Base-by-base conservation (phyloP, 2,113 vertebrate genomes). In the Ammodytes dubius region DNA sequence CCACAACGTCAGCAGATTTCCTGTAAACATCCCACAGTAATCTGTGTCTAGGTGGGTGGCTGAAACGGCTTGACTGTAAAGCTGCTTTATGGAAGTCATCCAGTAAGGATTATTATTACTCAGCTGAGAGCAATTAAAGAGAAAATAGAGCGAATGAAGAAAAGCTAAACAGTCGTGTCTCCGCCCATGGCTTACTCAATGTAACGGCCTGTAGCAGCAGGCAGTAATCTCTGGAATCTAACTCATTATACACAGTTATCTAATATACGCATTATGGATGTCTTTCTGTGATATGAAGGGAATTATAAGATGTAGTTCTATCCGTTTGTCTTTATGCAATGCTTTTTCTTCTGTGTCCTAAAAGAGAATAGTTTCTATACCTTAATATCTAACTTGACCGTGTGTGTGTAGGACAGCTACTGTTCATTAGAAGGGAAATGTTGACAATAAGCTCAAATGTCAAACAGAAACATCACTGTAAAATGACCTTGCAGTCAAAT, bases 21-120 rank as follows among this genome's bases (percentile, higher is more conserved):
- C 85, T 72, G 77, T 77, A 73, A 86, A 82, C 40, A 64, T 79
- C 83, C 67, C 59, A 12, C 68, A 47, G 37, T 89, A 87, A 89
- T 92, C 79, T 87, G 73, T 49, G 57, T 81, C 72, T 73, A 63
- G 80, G 90, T 91, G 91, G 87, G 90, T 86, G 90, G 90, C 82
- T 85, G 57, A 66, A 78, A 56, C 39, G 67, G 83, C 40, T 87
- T 86, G 81, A 85, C 71, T 66, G 72, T 65, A 87, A 90, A 91
- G 91, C 91, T 67, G 69, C 89, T 90, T 90, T 65, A 80, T 84
- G 71, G 73, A 84, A 86, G 86, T 92, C 78, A 91, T 90, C 87
- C 87, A 90, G 81, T 70, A 27, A 69, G 69, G 85, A 90, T 91
- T 90, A 88, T 87, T 82, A 83, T 87, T 75, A 70, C 77, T 87